A percentile compares a stretch with the other conserved stretches of the same genome.
These are phyloP conservation scores for Pangasius krempfi DNA, from an alignment of 2,797 vertebrate genomes.

Conservation along the genomic window DNA sequence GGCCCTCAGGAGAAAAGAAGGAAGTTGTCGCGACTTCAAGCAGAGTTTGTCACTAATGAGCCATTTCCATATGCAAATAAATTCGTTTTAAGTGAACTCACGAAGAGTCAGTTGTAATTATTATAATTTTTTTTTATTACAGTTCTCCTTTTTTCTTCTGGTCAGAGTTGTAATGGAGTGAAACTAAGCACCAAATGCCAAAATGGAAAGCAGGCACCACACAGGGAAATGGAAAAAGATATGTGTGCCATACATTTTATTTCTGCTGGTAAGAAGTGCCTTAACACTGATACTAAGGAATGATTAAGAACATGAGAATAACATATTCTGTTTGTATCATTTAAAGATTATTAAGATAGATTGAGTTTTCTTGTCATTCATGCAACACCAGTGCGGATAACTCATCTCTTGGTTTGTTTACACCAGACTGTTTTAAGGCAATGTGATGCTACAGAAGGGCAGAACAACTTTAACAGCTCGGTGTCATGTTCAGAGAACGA, in stretches of 20 bases:
- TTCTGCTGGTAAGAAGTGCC: slow-evolving; percentile 64
- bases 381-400: neutral
- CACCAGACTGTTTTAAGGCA: slow-evolving; percentile 37
- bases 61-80: slow-evolving; percentile 19
- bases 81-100: neutral
- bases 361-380: neutral
- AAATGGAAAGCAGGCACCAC: slow-evolving; percentile 60
- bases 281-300: neutral
- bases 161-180: slow-evolving; percentile 56
- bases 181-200: slow-evolving; percentile 36
- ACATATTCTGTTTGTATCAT: neutral
- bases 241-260: slow-evolving; percentile 22
- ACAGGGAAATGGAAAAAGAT: slow-evolving; percentile 47
- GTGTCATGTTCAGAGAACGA: slow-evolving; percentile 32
- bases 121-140: too few species aligned
- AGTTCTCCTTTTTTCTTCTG: neutral
- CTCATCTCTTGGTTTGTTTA: neutral
- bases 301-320: neutral
- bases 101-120: neutral
- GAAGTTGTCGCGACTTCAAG: neutral
- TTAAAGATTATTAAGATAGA: neutral
- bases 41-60: neutral
- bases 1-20: slow-evolving; percentile 8
- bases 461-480: neutral
- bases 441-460: slow-evolving; percentile 21